These are phyloP conservation scores for Scarus forsteni DNA, from an alignment of 2,797 vertebrate genomes.

Conservation along the genomic window DNA sequence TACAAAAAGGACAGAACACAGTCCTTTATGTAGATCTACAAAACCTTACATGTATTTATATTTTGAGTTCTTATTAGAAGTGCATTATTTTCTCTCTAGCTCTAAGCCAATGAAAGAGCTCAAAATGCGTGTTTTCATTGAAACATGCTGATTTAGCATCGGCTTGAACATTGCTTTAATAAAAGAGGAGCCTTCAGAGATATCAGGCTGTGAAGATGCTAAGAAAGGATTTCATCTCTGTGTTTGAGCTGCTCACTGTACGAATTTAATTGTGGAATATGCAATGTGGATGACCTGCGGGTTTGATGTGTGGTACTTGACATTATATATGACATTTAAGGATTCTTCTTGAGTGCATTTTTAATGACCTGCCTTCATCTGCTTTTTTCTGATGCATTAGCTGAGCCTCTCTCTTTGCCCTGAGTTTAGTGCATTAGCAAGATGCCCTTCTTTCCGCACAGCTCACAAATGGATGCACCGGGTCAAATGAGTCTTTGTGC, in stretches of 20 bases:
- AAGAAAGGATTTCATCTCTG: not conserved
- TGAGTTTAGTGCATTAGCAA: constrained; percentile 43
- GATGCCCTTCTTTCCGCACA: constrained; percentile 36
- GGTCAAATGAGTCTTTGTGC: constrained; percentile 38
- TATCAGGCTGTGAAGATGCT: not conserved
- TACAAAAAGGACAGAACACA: too few relatives aligned
- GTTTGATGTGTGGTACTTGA: constrained; percentile 22
- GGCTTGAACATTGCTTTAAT: too few relatives aligned
- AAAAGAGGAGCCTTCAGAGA: too few relatives aligned
- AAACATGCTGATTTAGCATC: too few relatives aligned
- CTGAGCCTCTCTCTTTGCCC: constrained; percentile 30
- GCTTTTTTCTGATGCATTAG: constrained; percentile 39
- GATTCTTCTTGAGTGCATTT: constrained; percentile 51
- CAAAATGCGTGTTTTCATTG: too few relatives aligned
- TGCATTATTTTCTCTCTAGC: too few relatives aligned
- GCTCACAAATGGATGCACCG: constrained; percentile 34
- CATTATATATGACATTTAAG: constrained; percentile 49
- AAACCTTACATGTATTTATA: too few relatives aligned
- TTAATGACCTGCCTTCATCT: constrained; percentile 21
- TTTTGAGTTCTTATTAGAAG: too few relatives aligned
- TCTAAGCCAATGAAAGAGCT: too few relatives aligned
- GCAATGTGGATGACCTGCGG: constrained; percentile 18
- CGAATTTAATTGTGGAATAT: constrained; percentile 1
- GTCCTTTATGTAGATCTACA: not conserved
- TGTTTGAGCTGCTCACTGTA: not conserved